These are phyloP conservation scores for Cephus pygmeus DNA, from an alignment of 2,888 invertebrate species.

Conservation along the genomic window DNA sequence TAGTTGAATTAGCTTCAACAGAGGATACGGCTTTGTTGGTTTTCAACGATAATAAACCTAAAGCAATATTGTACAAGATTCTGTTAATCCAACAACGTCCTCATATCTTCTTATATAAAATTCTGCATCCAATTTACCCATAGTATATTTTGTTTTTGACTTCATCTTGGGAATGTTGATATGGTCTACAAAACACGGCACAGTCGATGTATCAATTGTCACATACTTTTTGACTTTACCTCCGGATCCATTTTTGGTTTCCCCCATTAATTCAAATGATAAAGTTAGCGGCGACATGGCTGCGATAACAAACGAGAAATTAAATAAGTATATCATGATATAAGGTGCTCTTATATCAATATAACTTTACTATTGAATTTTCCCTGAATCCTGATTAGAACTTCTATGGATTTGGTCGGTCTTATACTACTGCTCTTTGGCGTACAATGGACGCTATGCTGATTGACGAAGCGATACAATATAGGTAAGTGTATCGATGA, in stretches of 20 bases:
- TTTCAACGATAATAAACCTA: constrained; percentile 49
- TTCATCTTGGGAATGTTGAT: constrained; percentile 19
- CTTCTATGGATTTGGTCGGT: constrained; percentile 58
- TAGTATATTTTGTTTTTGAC: constrained; percentile 46
- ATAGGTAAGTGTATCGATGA: constrained; percentile 64
- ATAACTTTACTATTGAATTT: constrained; percentile 34
- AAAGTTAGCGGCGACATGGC: background rate
- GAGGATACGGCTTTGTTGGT: constrained; percentile 52
- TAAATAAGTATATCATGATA: background rate
- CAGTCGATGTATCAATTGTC: background rate
- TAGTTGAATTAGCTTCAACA: constrained; percentile 25
- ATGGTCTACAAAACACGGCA: constrained; percentile 11
- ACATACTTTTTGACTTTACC: background rate
- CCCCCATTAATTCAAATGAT: background rate
- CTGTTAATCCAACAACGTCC: background rate
- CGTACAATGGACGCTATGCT: constrained; percentile 63
- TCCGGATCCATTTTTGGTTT: background rate
- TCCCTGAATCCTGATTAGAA: constrained; percentile 39
- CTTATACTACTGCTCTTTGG: constrained; percentile 64
- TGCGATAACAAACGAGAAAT: background rate
- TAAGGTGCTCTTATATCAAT: background rate
- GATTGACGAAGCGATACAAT: constrained; percentile 64
- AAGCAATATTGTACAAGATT: background rate
- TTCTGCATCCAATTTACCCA: constrained; percentile 31
- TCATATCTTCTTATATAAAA: background rate